Percentiles rank a stretch among this genome's conserved stretches.
Conservation (phyloP, 1,140 invertebrate genomes). For the Harpegnathos saltator region DNA sequence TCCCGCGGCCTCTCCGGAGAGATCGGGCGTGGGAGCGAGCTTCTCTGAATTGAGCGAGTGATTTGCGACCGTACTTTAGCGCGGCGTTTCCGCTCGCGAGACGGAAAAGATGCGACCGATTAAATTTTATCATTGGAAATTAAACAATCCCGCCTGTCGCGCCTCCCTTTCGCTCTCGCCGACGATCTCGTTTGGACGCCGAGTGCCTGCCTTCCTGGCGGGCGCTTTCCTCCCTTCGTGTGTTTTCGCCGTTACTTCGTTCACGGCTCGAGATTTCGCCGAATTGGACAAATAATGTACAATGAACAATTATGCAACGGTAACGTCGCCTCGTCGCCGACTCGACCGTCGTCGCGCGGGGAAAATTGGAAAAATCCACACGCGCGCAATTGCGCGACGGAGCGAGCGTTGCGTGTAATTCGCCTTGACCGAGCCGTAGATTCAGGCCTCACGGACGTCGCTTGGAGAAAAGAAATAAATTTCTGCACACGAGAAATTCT, state of each 20-base stretch:
- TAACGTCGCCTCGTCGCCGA: too few relatives aligned
- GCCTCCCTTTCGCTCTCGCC: too few relatives aligned
- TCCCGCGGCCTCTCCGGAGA: constrained; percentile 14
- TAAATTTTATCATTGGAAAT: constrained; percentile 20
- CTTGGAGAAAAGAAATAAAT: too few relatives aligned
- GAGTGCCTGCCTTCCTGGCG: neutral
- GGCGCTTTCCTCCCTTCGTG: neutral
- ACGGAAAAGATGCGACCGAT: neutral
- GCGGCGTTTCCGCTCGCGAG: constrained; percentile 3
- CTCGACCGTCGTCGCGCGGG: too few relatives aligned
- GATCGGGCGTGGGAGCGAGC: neutral
- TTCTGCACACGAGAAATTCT: too few relatives aligned
- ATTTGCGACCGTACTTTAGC: constrained; percentile 28
- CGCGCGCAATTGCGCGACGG: too few relatives aligned
- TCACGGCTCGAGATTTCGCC: neutral
- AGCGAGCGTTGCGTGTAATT: too few relatives aligned
- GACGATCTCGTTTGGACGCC: neutral
- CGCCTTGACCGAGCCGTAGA: too few relatives aligned
- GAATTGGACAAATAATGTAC: neutral
- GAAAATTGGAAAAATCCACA: too few relatives aligned
- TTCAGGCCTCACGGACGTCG: too few relatives aligned
- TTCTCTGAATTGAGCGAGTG: constrained; percentile 22
- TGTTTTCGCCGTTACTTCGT: neutral
- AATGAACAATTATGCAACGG: too few relatives aligned
- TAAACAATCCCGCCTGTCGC: neutral